phyloP scores from a whole-genome alignment of 2,797 vertebrate species.

The Galaxias olidus region DNA sequence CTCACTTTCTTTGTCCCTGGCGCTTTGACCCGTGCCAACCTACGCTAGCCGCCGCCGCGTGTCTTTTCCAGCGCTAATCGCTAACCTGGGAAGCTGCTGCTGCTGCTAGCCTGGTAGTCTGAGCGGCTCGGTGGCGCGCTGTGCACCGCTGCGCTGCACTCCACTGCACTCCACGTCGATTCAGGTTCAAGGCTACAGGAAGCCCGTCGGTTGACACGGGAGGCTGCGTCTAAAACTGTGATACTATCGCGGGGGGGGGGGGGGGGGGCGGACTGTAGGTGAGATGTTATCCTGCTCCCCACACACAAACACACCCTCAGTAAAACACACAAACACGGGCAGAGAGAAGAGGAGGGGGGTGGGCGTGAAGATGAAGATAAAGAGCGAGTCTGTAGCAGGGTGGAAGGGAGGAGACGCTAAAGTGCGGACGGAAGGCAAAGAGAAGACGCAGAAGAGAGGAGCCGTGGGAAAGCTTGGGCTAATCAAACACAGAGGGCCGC shows the following conservation, averaged over 20 bases:
- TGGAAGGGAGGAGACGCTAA: neutral
- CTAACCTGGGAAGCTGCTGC: constrained; percentile 5
- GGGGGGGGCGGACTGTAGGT: neutral
- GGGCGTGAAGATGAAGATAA: neutral
- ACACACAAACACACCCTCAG: neutral
- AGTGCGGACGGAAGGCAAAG: neutral
- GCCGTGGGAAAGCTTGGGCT: no score
- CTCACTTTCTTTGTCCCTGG: no score
- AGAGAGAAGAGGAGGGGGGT: neutral
- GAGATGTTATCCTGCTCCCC: constrained; percentile 5
- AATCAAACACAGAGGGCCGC: no score
- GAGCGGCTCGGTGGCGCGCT: neutral
- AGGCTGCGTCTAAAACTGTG: neutral
- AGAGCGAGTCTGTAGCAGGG: neutral
- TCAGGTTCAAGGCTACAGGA: neutral
- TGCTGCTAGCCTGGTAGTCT: neutral
- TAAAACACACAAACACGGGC: neutral
- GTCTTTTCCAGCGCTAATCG: neutral
- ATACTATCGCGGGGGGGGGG: neutral
- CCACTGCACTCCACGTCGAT: neutral
- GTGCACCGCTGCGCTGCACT: neutral
- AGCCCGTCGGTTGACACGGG: neutral
- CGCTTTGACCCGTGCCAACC: no score
- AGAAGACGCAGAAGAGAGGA: neutral
- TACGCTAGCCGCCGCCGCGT: neutral